Conservation (phyloP, 2,888 invertebrate genomes). For the Operophtera brumata region DNA sequence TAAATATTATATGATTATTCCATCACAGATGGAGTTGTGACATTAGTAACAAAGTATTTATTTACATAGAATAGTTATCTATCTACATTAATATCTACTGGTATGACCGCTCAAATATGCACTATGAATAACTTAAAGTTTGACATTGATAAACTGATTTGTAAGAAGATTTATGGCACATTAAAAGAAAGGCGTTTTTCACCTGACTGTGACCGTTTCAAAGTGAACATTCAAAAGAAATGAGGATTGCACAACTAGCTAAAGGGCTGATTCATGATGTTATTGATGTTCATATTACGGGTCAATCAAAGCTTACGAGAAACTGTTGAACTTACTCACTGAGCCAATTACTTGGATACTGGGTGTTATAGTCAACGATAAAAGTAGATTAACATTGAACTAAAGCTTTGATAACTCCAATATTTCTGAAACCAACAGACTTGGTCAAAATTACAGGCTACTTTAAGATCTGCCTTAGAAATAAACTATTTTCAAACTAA, state of each 20-base stretch:
- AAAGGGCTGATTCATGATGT: background rate
- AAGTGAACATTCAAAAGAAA: background rate
- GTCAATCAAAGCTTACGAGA: too few relatives aligned
- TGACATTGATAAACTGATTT: slow-evolving; percentile 8
- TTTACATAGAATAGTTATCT: slow-evolving; percentile 50
- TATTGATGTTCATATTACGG: too few relatives aligned
- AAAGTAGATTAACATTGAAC: too few relatives aligned
- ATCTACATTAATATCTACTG: slow-evolving; percentile 60
- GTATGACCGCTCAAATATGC: slow-evolving; percentile 42
- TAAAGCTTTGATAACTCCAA: too few relatives aligned
- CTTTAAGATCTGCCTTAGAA: background rate
- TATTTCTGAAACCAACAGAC: background rate
- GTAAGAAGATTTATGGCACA: slow-evolving; percentile 34
- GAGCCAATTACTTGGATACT: too few relatives aligned
- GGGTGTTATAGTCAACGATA: background rate
- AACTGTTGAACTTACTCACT: too few relatives aligned
- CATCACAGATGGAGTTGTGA: slow-evolving; percentile 61
- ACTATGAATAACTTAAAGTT: slow-evolving; percentile 14
- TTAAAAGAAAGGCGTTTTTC: slow-evolving; percentile 12
- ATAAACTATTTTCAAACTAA: too few relatives aligned
- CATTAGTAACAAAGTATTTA: slow-evolving; percentile 44
- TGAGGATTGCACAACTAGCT: background rate
- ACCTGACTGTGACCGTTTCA: slow-evolving; percentile 4
- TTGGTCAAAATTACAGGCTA: background rate
- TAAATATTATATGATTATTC: slow-evolving; percentile 18